Evolutionary conservation across 2,888 invertebrate genomes (phyloP).

Genomic region (Hydriomena furcata): DNA sequence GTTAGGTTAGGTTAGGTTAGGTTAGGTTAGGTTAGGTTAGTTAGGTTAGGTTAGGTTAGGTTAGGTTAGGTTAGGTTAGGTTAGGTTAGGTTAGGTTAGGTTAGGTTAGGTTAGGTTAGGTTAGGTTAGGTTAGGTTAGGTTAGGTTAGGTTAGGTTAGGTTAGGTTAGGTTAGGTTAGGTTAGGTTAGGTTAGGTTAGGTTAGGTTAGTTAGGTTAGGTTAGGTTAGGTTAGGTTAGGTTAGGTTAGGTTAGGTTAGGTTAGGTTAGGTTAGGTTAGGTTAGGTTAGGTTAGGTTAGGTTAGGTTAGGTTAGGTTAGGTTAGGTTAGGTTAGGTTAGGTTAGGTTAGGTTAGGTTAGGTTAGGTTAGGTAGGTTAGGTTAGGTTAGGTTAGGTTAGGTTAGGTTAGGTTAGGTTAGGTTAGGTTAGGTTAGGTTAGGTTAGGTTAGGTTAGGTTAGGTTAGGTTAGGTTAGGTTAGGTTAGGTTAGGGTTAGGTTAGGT

Average conservation of each 20-base stretch:
- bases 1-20: conserved; percentile 17
- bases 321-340: conserved; percentile 12
- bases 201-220: conserved; percentile 13
- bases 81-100: conserved; percentile 20
- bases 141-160: conserved; percentile 12
- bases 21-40: conserved; percentile 18
- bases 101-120: conserved; percentile 18
- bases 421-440: conserved; percentile 8
- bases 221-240: conserved; percentile 25
- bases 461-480: background rate
- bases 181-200: conserved; percentile 13
- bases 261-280: conserved; percentile 36
- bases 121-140: conserved; percentile 11
- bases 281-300: conserved; percentile 39
- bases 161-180: conserved; percentile 11
- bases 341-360: conserved; percentile 10
- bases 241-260: conserved; percentile 34
- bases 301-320: conserved; percentile 30
- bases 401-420: conserved; percentile 24
- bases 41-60: conserved; percentile 19
- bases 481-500: conserved; percentile 1
- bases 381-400: conserved; percentile 23
- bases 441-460: conserved; percentile 1
- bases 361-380: conserved; percentile 9
- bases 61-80: conserved; percentile 18